These are phyloP conservation scores for Bombus cullumanus DNA, from an alignment of 1,140 invertebrate species.

Conservation along the genomic window DNA sequence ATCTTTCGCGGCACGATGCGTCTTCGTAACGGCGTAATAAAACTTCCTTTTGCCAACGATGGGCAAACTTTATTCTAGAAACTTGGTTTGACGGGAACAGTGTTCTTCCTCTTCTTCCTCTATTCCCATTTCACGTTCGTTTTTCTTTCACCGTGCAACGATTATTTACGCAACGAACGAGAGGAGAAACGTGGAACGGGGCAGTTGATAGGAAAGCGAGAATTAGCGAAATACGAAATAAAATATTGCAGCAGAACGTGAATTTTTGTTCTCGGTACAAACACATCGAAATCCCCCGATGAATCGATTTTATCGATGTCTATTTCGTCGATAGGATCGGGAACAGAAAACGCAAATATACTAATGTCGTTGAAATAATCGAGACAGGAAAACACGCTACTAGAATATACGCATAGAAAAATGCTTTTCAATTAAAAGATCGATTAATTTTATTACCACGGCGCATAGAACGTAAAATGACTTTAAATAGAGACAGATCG, in stretches of 20 bases:
- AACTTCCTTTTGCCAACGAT: conserved; percentile 58
- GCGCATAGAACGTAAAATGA: background rate
- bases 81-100: conserved; percentile 2
- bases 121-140: conserved; percentile 8
- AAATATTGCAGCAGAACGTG: background rate
- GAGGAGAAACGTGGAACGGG: background rate
- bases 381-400: no score
- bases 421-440: background rate
- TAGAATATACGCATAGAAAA: no score
- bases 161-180: background rate
- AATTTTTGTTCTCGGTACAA: no score
- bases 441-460: background rate
- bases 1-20: conserved; percentile 42
- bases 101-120: conserved; percentile 6
- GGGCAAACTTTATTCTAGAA: conserved; percentile 57
- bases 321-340: no score
- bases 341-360: no score
- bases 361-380: background rate
- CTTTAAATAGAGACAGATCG: conserved; percentile 12
- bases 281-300: no score
- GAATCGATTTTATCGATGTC: no score
- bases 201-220: background rate
- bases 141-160: background rate
- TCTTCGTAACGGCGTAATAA: conserved; percentile 62
- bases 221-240: background rate